Conservation (phyloP, 1,140 invertebrate species). For the Bombus waltoni region DNA sequence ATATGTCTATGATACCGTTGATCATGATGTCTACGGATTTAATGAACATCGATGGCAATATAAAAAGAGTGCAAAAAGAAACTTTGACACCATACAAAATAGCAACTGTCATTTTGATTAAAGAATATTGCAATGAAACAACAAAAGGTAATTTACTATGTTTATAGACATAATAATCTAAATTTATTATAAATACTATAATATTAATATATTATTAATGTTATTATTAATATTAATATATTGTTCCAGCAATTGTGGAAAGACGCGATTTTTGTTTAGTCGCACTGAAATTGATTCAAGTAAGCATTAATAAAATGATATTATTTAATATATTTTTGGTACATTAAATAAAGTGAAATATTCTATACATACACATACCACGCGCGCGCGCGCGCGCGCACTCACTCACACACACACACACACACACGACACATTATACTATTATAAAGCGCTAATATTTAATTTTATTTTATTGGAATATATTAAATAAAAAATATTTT, state of each 20-base stretch:
- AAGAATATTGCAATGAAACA: slow-evolving; percentile 82
- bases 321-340: not conserved
- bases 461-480: not conserved
- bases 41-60: slow-evolving; percentile 75
- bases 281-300: slow-evolving; percentile 86
- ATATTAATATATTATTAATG: not conserved
- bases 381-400: no score
- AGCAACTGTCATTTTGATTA: slow-evolving; percentile 83
- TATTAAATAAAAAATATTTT: not conserved
- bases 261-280: slow-evolving; percentile 85
- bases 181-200: slow-evolving; percentile 1
- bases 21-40: slow-evolving; percentile 78
- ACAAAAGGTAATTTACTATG: slow-evolving; percentile 76
- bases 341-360: not conserved
- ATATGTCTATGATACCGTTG: not conserved
- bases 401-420: no score
- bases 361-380: no score
- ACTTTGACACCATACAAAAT: slow-evolving; percentile 84
- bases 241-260: slow-evolving; percentile 72
- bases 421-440: not conserved
- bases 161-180: slow-evolving; percentile 16
- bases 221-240: slow-evolving; percentile 1
- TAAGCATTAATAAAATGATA: slow-evolving; percentile 61
- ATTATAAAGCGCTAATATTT: slow-evolving; percentile 17
- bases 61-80: slow-evolving; percentile 78